A percentile compares a stretch with the other conserved stretches of the same genome.
phyloP scores from a whole-genome alignment of 2,888 invertebrate genomes.

The Agonum fuliginosum region DNA sequence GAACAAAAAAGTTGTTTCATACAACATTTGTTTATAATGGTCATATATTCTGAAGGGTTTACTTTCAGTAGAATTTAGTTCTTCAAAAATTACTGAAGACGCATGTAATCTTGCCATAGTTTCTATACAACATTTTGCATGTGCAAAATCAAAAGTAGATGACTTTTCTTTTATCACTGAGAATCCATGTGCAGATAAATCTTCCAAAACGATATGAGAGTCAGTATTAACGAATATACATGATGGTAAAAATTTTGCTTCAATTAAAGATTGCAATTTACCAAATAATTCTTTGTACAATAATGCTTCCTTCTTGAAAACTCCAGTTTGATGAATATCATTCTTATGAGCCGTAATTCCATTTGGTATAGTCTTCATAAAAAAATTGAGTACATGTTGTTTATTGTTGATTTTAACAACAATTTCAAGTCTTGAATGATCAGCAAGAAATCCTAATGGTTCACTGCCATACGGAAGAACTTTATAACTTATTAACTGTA shows the following conservation, averaged over 20 bases:
- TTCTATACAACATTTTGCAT: slow-evolving; percentile 72
- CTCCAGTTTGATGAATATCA: slow-evolving; percentile 73
- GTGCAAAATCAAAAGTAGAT: slow-evolving; percentile 70
- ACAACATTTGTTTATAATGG: slow-evolving; percentile 65
- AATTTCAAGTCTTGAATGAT: slow-evolving; percentile 65
- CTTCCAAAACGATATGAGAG: slow-evolving; percentile 73
- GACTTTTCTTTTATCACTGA: slow-evolving; percentile 50
- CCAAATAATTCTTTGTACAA: slow-evolving; percentile 66
- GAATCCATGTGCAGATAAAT: slow-evolving; percentile 71
- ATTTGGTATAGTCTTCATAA: slow-evolving; percentile 78
- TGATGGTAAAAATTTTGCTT: slow-evolving; percentile 67
- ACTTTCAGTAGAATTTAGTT: slow-evolving; percentile 65
- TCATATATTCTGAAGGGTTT: slow-evolving; percentile 65
- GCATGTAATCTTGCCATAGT: slow-evolving; percentile 75
- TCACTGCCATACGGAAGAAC: slow-evolving; percentile 63
- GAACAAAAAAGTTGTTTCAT: slow-evolving; percentile 65
- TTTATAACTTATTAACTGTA: slow-evolving; percentile 62
- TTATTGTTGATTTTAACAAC: slow-evolving; percentile 55
- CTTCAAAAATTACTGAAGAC: slow-evolving; percentile 75
- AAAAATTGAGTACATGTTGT: slow-evolving; percentile 70
- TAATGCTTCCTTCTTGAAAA: slow-evolving; percentile 71
- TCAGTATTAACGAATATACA: slow-evolving; percentile 72
- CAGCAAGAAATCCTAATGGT: slow-evolving; percentile 67
- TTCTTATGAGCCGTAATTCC: slow-evolving; percentile 73
- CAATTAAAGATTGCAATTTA: slow-evolving; percentile 64